Conservation (phyloP, 2,888 invertebrate genomes). For the Cerastis rubricosa region DNA sequence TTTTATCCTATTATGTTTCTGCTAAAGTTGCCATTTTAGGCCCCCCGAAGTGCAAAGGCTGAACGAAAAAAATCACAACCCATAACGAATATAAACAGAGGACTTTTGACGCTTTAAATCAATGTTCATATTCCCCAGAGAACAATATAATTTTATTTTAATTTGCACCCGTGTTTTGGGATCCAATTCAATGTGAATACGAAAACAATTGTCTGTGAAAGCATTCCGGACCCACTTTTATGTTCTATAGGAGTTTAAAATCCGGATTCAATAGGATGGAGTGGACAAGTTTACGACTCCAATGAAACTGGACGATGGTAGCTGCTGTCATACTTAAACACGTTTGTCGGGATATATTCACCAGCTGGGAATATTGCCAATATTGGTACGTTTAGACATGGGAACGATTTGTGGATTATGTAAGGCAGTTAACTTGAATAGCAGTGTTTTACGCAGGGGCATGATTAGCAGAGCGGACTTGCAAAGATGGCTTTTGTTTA, state of each 20-base stretch:
- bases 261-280: slow-evolving; percentile 57
- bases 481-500: neutral
- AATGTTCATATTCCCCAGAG: neutral
- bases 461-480: neutral
- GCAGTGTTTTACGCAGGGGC: slow-evolving; percentile 20
- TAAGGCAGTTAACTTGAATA: neutral
- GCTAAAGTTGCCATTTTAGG: too few relatives aligned
- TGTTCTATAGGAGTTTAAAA: slow-evolving; percentile 57
- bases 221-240: slow-evolving; percentile 47
- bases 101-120: neutral
- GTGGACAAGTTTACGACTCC: slow-evolving; percentile 59
- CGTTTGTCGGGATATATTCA: slow-evolving; percentile 27
- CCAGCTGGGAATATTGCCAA: slow-evolving; percentile 35
- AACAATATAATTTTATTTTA: slow-evolving; percentile 31
- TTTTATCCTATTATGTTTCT: too few relatives aligned
- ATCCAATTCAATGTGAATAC: slow-evolving; percentile 21
- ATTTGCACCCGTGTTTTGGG: neutral
- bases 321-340: slow-evolving; percentile 18
- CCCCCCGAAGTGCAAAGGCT: neutral
- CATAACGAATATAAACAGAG: neutral
- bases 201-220: slow-evolving; percentile 37
- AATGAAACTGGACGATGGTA: slow-evolving; percentile 34
- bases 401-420: slow-evolving; percentile 5
- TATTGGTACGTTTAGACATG: neutral
- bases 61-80: neutral